Base-by-base conservation (phyloP, 2,113 vertebrate genomes). In the Clarias batrachus region DNA sequence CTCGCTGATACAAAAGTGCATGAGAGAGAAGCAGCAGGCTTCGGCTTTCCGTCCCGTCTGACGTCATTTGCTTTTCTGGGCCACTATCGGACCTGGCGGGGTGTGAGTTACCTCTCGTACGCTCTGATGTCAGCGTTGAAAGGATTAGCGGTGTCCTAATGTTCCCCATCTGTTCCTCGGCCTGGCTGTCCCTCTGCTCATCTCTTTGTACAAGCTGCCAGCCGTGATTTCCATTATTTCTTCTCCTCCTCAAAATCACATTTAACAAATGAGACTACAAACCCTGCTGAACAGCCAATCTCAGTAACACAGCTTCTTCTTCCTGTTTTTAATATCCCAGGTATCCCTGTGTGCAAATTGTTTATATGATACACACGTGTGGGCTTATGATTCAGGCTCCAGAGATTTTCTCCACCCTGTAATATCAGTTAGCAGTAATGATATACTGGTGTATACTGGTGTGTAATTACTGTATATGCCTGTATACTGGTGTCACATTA, bases 81-180 rank as follows among this genome's bases (percentile, higher is more conserved):
- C 63, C 59, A 85, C 30, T 33, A 70, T 84, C 80, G 60, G 85
- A 65, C 8, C n/a, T 48, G 21, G 82, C 25, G 37, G 80, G 87
- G 88, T 88, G 81, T 82, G 85, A 87, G 90, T 91, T 89, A 88
- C 88, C 84, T 79, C 90, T 87, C 83, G 13, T 80, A 82, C 85
- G 83, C 82, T 88, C 88, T 88, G 90, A 78, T 91, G 90, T 91
- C 88, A 88, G 85, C 81, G 89, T 83, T 90, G 87, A 91, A 90
- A 89, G 86, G 90, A 91, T 91, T 89, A 91, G 85, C 80, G 84
- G 78, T 88, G 86, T 87, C 88, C 79, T 91, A 90, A 91, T 89
- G 89, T 89, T 89, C 66, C 90, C 90, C 90, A 90, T 88, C 89
- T 89, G 89, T 86, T 87, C 85, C 48, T 0, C 78, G 90, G 90